Base-by-base conservation (phyloP, 2,113 vertebrate genomes). In the Atrichornis clamosus region DNA sequence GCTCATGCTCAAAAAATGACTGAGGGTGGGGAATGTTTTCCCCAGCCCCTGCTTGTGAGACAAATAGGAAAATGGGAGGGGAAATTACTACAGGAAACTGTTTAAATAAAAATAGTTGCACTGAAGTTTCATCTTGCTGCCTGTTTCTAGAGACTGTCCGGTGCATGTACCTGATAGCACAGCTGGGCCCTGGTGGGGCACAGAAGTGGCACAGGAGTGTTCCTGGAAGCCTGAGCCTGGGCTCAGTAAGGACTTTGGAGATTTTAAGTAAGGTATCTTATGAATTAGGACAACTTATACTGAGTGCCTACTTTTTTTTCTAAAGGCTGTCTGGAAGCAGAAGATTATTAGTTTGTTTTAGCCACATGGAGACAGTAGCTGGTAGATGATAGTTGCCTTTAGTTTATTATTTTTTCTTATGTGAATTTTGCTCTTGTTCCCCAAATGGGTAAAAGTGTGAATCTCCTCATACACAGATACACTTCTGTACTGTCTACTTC, bases 1-100 rank as follows among this genome's bases (percentile, higher is more conserved):
- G 89, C 74, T 97, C 87, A 95, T 0, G 2, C 74, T 91, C 37
- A 82, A 93, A 96, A 96, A 93, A 95, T 87, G 4, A 74, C n/a
- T 80, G 84, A 91, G 93, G 89, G 91, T 3, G 58, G 70, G 53
- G 93, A 89, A 53, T 55, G 39, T 87, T 87, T 94, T 96, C 63
- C 74, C 15, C 81, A 96, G 37, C n/a, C 84, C 77, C 65, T 72
- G 50, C 49, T 79, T 73, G 32, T 15, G 65, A 93, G 64, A 87
- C 58, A 89, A 89, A 79, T 62, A 79, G 23, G 33, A 75, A 85
- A 94, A 75, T 0, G 13, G 9, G 6, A 13, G 5, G 15, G 3
- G 5, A 6, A 65, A 74, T 55, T 46, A 72, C 37, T 78, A 27
- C 13, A 17, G n/a, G 37, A 49, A 82, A 72, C 26, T 37, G 7